Base-by-base conservation (phyloP, 2,888 invertebrate species). In the Penaeus monodon region DNA sequence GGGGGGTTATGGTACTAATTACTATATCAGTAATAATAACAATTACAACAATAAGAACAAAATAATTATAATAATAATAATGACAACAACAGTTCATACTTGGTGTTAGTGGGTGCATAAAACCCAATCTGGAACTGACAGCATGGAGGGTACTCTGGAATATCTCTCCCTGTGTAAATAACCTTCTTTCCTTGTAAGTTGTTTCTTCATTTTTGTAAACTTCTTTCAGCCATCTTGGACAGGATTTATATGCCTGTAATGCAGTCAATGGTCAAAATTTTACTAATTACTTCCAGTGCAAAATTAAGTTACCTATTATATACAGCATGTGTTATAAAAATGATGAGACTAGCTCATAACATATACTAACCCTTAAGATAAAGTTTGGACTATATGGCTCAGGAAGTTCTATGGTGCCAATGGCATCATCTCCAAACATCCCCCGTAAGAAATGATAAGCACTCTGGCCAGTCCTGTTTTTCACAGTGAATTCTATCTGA, bases 401-500 rank as follows among this genome's bases (percentile, higher is more conserved):
- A 8, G 89, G 88, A 49, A 89, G 81, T 29, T 83, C 80, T 33
- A 88, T 89, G 24, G 78, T 84, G 63, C 88, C 89, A 83, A 85
- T 84, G 33, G 81, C 84, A 38, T 89, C 86, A 24, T 89, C 89
- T 29, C 89, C 89, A 88, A 88, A 89, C 83, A 88, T 88, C 38
- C 89, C 89, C 33, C 88, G 74, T 17, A 89, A 73, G 66, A 89
- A 89, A 57, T 89, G 89, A 68, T 89, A 89, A 12, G 89, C 89
- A 66, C 89, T 89, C 81, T 89, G 89, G 8, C 86, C 88, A 63
- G 89, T 89, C 20, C 89, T 74, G 68, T 89, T 89, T 33, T 83
- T 85, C 3, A 80, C 64, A 0, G 88, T 88, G 64, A 86, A 88
- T 29, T 86, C 88, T 12, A 83, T 66, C 88, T 85, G 73, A 49